Base-by-base conservation (phyloP, 2,113 vertebrate genomes). In the Cynocephalus volans region DNA sequence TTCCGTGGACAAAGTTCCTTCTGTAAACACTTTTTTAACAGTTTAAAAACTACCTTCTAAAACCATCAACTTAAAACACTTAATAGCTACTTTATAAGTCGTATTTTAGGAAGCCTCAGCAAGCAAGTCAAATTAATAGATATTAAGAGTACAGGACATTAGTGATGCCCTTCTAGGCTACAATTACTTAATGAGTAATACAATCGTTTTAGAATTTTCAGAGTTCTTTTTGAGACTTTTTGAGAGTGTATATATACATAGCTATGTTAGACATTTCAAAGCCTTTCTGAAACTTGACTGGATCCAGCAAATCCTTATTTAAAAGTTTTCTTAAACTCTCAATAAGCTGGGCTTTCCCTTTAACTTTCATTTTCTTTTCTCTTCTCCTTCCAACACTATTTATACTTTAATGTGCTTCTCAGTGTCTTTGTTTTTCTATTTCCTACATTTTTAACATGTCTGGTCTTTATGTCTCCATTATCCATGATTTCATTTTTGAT, bases 51-150 rank as follows among this genome's bases (percentile, higher is more conserved):
- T 69, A 72, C 15, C 31, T 58, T 80, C 65, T 73, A 81, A 81
- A 50, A 67, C 33, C 28, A 81, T 56, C 50, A 75, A 73, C 56
- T 41, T 81, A 14, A 86, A 84, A 89, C 23, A 90, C 45, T 90
- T 84, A 65, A 62, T 45, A 62, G 24, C 41, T 75, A 90, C 31
- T 67, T 81, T n/a, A 0, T 31, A 85, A 58, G n/a, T 69, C 48
- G 31, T 41, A 87, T 67, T 82, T 72, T 60, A 87, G 80, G 60
- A 82, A 90, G 11, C 4, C 33, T 60, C 48, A 13, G 69, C 12
- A 90, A 93, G 58, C 52, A 86, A 60, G 93, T 48, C 60, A 90
- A 97, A 82, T 87, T 36, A 67, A 69, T 0, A 70, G 54, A 87
- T 82, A 67, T 52, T 28, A 41, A 89, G 14, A 80, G 50, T 33